Conservation (phyloP, 2,888 invertebrate genomes). For the Chymomyza caudatula region DNA sequence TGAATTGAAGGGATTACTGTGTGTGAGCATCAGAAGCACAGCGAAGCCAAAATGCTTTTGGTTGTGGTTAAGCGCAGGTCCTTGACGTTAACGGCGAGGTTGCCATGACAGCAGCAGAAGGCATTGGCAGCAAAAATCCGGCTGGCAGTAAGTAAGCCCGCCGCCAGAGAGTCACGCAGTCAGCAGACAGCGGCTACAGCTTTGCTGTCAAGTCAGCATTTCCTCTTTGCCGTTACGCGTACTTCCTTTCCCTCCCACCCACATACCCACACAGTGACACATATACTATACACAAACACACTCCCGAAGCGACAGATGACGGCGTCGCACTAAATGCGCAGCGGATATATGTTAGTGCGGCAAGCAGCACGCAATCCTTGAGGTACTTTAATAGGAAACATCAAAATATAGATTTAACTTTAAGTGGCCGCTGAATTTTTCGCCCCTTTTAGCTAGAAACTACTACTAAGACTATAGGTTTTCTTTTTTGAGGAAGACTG, state of each 20-base stretch:
- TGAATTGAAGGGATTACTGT: slow-evolving; percentile 63
- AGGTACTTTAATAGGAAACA: neutral
- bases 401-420: neutral
- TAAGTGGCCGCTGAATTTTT: no score
- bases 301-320: neutral
- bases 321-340: neutral
- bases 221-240: slow-evolving; percentile 42
- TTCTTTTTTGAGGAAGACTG: no score
- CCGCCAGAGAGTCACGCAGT: neutral
- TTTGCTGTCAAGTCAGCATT: slow-evolving; percentile 51
- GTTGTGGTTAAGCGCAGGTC: neutral
- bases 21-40: neutral
- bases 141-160: neutral
- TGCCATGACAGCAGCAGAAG: neutral
- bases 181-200: neutral
- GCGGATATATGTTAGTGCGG: neutral
- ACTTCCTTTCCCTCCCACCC: slow-evolving; percentile 17
- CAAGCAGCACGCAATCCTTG: neutral
- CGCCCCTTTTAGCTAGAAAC: no score
- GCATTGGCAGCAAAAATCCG: neutral
- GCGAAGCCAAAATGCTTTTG: neutral
- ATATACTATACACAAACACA: neutral
- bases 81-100: neutral
- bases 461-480: no score
- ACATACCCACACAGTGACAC: slow-evolving; percentile 6